Conservation (phyloP, 1,140 invertebrate species). For the Elymnias hypermnestra region DNA sequence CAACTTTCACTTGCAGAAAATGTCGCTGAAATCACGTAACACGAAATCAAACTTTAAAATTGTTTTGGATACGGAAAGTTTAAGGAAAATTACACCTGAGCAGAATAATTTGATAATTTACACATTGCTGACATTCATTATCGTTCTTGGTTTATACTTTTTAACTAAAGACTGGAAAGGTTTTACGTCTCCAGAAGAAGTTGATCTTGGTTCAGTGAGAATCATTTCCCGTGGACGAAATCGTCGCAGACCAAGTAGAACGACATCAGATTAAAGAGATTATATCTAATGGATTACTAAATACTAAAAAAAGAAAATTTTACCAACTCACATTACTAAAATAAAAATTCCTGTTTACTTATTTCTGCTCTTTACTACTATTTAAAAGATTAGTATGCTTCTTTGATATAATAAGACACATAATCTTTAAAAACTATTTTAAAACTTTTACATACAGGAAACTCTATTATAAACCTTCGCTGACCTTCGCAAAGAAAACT, state of each 20-base stretch:
- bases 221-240: slow-evolving; percentile 14
- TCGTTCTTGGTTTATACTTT: slow-evolving; percentile 36
- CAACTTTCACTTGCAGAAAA: slow-evolving; percentile 19
- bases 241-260: slow-evolving; percentile 2
- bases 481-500: too few species aligned
- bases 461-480: too few species aligned
- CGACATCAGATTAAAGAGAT: background rate
- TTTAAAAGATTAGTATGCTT: too few species aligned
- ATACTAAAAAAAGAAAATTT: background rate
- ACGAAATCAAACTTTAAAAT: slow-evolving; percentile 15
- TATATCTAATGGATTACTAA: too few species aligned
- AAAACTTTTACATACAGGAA: too few species aligned
- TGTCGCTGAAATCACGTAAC: slow-evolving; percentile 16
- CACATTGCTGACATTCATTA: slow-evolving; percentile 35
- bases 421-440: too few species aligned
- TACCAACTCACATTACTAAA: too few species aligned
- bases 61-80: slow-evolving; percentile 14
- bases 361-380: too few species aligned
- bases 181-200: slow-evolving; percentile 49
- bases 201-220: slow-evolving; percentile 45
- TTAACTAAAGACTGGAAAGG: slow-evolving; percentile 50
- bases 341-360: too few species aligned
- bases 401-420: too few species aligned
- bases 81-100: slow-evolving; percentile 8
- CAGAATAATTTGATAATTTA: slow-evolving; percentile 26